These are phyloP conservation scores for Platyscelio sp. DNA, from an alignment of 2,888 invertebrate species.

Conservation along the genomic window DNA sequence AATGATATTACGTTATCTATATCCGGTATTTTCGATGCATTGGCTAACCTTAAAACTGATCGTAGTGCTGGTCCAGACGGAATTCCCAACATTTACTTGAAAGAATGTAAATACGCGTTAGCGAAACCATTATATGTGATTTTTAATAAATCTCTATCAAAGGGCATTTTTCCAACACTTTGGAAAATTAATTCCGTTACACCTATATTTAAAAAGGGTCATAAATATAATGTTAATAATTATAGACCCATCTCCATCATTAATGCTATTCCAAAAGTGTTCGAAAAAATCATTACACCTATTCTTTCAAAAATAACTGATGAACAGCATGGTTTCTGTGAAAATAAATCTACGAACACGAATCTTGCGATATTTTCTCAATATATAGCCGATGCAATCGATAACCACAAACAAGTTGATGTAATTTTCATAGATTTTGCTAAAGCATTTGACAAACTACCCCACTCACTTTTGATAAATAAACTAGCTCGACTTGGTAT, in stretches of 20 bases:
- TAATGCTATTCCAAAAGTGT: slow-evolving; percentile 17
- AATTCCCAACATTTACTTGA: slow-evolving; percentile 15
- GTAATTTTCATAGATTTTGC: slow-evolving; percentile 69
- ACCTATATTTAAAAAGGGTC: slow-evolving; percentile 19
- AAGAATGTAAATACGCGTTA: slow-evolving; percentile 5
- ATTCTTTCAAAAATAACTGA: neutral
- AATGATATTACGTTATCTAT: neutral
- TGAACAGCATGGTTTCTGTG: slow-evolving; percentile 34
- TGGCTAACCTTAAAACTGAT: neutral
- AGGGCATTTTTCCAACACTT: neutral
- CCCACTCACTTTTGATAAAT: slow-evolving; percentile 56
- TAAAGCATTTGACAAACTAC: slow-evolving; percentile 74
- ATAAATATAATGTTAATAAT: neutral
- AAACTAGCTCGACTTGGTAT: slow-evolving; percentile 60
- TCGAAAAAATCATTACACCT: slow-evolving; percentile 12
- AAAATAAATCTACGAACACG: slow-evolving; percentile 8
- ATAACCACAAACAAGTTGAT: slow-evolving; percentile 54
- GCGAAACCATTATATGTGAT: neutral
- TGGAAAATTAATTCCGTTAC: slow-evolving; percentile 13
- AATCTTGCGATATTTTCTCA: slow-evolving; percentile 23
- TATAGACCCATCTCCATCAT: slow-evolving; percentile 2
- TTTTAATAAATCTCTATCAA: slow-evolving; percentile 5
- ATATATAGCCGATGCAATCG: slow-evolving; percentile 58
- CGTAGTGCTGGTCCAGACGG: slow-evolving; percentile 1
- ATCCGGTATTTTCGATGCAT: neutral